Base-by-base conservation (phyloP, 2,888 invertebrate species). In the Ormia ochracea region DNA sequence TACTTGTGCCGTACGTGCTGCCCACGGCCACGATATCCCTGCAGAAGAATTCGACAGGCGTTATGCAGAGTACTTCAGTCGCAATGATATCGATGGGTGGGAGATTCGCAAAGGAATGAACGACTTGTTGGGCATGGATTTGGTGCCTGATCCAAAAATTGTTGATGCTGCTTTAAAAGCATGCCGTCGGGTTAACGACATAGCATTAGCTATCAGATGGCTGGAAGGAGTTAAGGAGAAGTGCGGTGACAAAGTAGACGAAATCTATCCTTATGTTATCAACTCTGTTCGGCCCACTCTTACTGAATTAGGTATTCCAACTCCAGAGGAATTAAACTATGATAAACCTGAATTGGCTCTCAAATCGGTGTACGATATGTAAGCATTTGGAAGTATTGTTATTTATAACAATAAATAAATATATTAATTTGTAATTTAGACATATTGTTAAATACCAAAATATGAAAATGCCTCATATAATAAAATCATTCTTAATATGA, bases 271-370 rank as follows among this genome's bases (percentile, higher is more conserved):
- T 0, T 97, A 96, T 89, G 91, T 97, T 82, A 90, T 97, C 77
- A 94, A 96, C 90, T 96, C 98, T 92, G 94, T 99, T 84, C 92
- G 93, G 86, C 98, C 99, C 33, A 97, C 98, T 2, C 92, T 99
- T 76, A 93, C 93, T 45, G 98, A 99, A 91, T 91, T 99, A 76
- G 99, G 99, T 54, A 94, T 99, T 84, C 94, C 93, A 69, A 98
- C 98, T 31, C 96, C 96, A 0, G 98, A 98, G 89, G 97, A 99
- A 88, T 92, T 99, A 86, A 98, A 98, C 80, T 98, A 96, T 87
- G 98, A 98, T 90, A 95, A 97, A 90, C 99, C 74, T 1, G 98
- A 99, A 91, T 91, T 99, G 89, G 96, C 96, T 80, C 91, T 97
- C 83, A 90, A 93, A 85, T 93, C 92, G 85, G 94, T 95, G 73